Evolutionary conservation across 2,113 vertebrate genomes (phyloP).

Genomic region (Anthoscopus minutus): DNA sequence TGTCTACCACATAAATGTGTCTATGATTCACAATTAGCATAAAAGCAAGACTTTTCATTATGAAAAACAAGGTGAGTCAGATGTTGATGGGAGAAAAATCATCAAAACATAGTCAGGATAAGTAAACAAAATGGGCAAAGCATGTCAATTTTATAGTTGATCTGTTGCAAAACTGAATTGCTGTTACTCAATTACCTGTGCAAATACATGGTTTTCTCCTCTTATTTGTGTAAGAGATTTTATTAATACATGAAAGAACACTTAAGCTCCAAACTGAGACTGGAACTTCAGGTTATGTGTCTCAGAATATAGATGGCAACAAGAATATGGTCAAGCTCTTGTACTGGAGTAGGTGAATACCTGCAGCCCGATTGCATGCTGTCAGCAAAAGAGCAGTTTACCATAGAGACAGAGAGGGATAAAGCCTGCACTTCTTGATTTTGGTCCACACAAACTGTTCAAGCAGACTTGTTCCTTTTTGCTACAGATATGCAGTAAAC

Average conservation of each 20-base stretch:
- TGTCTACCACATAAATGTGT: background rate
- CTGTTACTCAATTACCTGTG: background rate
- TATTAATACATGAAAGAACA: background rate
- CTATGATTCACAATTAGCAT: background rate
- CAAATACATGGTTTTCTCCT: background rate
- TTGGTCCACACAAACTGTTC: background rate
- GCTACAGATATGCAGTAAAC: background rate
- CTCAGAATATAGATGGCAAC: background rate
- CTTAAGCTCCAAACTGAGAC: background rate
- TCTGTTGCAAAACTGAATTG: background rate
- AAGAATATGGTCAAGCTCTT: background rate
- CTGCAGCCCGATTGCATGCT: background rate
- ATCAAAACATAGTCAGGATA: background rate
- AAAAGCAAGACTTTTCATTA: background rate
- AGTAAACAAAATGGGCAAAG: background rate
- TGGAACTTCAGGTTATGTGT: background rate
- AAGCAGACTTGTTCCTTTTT: background rate
- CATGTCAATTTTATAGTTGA: fast-evolving
- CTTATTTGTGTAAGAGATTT: background rate
- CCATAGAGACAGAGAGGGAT: background rate
- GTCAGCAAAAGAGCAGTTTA: background rate
- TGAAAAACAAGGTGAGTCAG: background rate
- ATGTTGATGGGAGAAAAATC: background rate
- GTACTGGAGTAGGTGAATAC: background rate
- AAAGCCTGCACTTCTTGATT: background rate